Evolutionary conservation across 2,113 vertebrate species (phyloP).

Genomic region (Gnathonemus longibarbis): DNA sequence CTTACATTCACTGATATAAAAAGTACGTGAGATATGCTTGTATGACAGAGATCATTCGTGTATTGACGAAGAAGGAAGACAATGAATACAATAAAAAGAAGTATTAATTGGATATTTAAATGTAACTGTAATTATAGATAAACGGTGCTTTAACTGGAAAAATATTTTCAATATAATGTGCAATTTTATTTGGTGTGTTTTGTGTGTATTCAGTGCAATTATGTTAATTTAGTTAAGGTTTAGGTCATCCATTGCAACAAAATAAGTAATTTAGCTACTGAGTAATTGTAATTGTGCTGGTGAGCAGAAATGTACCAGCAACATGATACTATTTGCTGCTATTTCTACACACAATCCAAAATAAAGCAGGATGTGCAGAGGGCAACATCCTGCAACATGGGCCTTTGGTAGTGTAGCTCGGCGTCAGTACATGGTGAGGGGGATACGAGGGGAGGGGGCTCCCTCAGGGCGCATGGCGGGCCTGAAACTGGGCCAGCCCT

Average conservation of each 20-base stretch:
- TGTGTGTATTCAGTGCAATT: not conserved
- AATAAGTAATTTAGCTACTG: not conserved
- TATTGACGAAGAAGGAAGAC: not conserved
- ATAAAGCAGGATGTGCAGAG: not conserved
- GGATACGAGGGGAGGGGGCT: not conserved
- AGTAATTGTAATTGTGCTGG: not conserved
- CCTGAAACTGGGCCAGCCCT: conserved; percentile 17
- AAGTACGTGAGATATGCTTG: not conserved
- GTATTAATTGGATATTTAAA: not conserved
- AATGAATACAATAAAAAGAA: not conserved
- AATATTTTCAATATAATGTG: not conserved
- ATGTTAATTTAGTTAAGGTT: not conserved
- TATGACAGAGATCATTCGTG: not conserved
- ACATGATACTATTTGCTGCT: not conserved
- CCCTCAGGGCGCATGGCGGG: not conserved
- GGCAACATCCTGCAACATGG: not conserved
- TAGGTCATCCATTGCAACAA: not conserved
- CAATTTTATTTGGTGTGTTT: not conserved
- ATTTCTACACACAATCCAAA: not conserved
- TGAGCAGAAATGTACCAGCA: not conserved
- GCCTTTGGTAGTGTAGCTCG: not conserved
- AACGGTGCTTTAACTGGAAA: not conserved
- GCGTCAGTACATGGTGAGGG: not conserved
- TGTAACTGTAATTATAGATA: not conserved
- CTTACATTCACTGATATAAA: not conserved